phyloP scores from a whole-genome alignment of 2,113 vertebrate genomes.

The Prunella fulvescens region DNA sequence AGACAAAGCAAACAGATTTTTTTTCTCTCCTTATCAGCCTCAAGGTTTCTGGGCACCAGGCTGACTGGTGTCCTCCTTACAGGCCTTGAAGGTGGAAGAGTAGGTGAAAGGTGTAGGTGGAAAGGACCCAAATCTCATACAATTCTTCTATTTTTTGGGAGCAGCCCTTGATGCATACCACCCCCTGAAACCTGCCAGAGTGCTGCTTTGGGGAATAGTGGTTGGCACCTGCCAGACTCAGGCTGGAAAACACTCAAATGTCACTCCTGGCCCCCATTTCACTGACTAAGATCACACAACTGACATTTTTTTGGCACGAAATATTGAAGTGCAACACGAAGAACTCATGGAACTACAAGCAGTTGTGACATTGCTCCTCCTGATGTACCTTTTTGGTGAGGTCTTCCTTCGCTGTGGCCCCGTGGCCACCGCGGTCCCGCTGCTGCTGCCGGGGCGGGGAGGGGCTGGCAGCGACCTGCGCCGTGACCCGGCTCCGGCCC shows the following conservation, averaged over 20 bases:
- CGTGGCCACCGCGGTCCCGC: fast-evolving
- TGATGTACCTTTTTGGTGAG: constrained; percentile 13
- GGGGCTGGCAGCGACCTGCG: fast-evolving
- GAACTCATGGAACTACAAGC: background rate
- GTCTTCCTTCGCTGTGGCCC: background rate
- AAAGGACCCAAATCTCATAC: background rate
- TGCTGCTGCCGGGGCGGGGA: background rate
- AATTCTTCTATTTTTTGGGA: background rate
- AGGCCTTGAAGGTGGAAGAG: background rate
- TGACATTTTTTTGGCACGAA: fast-evolving
- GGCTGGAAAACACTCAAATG: background rate
- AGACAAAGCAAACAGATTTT: background rate
- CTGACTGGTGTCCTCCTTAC: background rate
- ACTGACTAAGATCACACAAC: fast-evolving
- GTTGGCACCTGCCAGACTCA: background rate
- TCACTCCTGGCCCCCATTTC: background rate
- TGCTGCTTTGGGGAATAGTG: fast-evolving
- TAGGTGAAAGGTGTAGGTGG: background rate
- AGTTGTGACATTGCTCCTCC: background rate
- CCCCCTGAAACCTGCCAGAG: fast-evolving
- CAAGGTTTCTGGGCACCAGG: background rate
- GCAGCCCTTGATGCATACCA: background rate
- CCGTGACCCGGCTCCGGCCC: background rate
- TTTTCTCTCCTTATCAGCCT: background rate
- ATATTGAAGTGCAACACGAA: fast-evolving